Conservation (phyloP, 2,113 vertebrate genomes). For the Oplegnathus fasciatus region DNA sequence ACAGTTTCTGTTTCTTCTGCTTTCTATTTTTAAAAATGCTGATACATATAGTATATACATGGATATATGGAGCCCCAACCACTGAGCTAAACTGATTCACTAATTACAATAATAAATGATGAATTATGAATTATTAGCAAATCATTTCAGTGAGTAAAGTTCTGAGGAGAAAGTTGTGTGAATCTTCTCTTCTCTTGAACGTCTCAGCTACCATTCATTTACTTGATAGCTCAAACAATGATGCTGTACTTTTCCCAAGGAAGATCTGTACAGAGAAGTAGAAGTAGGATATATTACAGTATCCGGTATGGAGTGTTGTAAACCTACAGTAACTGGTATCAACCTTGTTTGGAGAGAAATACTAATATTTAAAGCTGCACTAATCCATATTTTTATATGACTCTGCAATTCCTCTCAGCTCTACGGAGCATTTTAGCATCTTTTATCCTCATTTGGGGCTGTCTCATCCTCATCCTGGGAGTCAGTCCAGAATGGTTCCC, state of each 20-base stretch:
- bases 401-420: no score
- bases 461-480: not conserved
- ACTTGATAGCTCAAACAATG: not conserved
- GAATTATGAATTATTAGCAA: slow-evolving; percentile 11
- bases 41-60: not conserved
- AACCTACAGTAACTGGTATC: not conserved
- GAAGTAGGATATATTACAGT: not conserved
- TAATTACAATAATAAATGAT: slow-evolving; percentile 11
- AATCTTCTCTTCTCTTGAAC: not conserved
- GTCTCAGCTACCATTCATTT: not conserved
- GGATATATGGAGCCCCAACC: no score
- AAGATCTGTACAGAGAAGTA: no score
- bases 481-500: not conserved
- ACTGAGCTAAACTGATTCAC: slow-evolving; percentile 1
- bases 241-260: not conserved
- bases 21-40: not conserved
- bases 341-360: not conserved
- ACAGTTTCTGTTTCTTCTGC: not conserved
- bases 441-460: not conserved
- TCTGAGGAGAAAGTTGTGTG: not conserved
- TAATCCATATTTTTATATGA: not conserved
- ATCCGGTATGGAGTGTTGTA: not conserved
- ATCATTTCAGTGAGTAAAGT: not conserved
- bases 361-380: not conserved
- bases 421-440: not conserved